Evolutionary conservation across 2,113 vertebrate genomes (phyloP), one percentile per base, ranked within the genome.

Genomic region (Sander vitreus): DNA sequence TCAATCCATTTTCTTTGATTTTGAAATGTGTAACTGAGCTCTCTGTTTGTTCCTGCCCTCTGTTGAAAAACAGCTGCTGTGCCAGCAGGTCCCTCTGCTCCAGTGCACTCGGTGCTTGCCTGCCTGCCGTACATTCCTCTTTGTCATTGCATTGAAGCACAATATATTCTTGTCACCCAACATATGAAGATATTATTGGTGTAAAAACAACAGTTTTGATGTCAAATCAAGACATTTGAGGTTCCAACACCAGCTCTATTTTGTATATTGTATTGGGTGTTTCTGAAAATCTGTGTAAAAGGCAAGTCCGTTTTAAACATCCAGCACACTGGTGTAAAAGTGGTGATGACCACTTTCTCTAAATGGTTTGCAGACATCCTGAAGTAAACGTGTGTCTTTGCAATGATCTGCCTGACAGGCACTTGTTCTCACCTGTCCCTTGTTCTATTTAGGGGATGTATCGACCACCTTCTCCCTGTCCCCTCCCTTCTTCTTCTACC

Each of bases 31-130:
- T 25, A 57, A 64, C 48, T 75, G 45, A 63, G 47, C 65, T 15
- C n/a, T 60, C 25, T 69, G 57, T 57, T 76, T 50, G 39, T 63
- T 83, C 51, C 18, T n/a, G 15, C 14, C 73, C n/a, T 68, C 4
- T 19, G 0, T 4, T 73, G 30, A 18, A 19, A 70, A 78, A 65
- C 70, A 75, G 75, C 75, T 83, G 71, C 60, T 60, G 70, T 60
- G 58, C 59, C 76, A 72, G 48, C 80, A 54, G 59, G 45, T 43
- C 36, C 65, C 65, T 51, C 30, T 64, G 39, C 65, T 43, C 50
- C 23, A 33, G 51, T 48, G 43, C 36, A 21, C 21, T 73, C 64
- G 3, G 63, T 23, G 48, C 39, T 23, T 25, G 43, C 48, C 27
- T 51, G 2, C 45, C 50, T 76, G n/a, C n/a, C 11, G 0, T 48